Percentiles rank a stretch among this genome's conserved stretches.
Evolutionary conservation across 2,797 vertebrate genomes (phyloP).

Genomic region (Tachyglossus aculeatus): DNA sequence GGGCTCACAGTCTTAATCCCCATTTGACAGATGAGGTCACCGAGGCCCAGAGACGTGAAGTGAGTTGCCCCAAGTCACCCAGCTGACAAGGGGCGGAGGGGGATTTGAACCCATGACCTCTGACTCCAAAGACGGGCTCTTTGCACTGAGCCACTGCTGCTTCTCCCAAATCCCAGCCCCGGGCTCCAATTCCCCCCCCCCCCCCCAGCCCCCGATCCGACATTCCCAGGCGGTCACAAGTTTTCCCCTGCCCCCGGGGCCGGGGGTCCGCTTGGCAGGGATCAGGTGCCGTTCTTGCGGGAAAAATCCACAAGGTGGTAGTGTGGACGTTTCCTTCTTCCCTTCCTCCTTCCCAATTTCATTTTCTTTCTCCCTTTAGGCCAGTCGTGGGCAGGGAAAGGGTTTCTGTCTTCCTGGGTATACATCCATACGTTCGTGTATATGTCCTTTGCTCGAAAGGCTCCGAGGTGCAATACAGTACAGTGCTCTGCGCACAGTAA

Average conservation of each 20-base stretch:
- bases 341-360: not conserved
- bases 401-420: too few species aligned
- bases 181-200: not conserved
- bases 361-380: slow-evolving; percentile 17
- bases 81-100: too few species aligned
- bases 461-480: too few species aligned
- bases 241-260: not conserved
- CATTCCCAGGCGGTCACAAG: not conserved
- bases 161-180: too few species aligned
- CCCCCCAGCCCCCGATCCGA: not conserved
- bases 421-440: too few species aligned
- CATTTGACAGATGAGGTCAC: not conserved
- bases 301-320: slow-evolving; percentile 85
- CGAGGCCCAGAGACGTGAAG: not conserved
- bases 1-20: too few species aligned
- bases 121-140: too few species aligned
- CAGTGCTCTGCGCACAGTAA: too few species aligned
- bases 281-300: slow-evolving; percentile 54
- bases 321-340: slow-evolving; percentile 73
- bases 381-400: slow-evolving; percentile 30
- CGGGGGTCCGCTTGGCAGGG: not conserved
- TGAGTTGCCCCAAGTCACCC: too few species aligned
- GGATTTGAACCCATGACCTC: too few species aligned
- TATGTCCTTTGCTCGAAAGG: too few species aligned
- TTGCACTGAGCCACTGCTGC: too few species aligned